Evolutionary conservation across 2,888 invertebrate genomes (phyloP).

Genomic region (Hermaeophaga mercurialis): DNA sequence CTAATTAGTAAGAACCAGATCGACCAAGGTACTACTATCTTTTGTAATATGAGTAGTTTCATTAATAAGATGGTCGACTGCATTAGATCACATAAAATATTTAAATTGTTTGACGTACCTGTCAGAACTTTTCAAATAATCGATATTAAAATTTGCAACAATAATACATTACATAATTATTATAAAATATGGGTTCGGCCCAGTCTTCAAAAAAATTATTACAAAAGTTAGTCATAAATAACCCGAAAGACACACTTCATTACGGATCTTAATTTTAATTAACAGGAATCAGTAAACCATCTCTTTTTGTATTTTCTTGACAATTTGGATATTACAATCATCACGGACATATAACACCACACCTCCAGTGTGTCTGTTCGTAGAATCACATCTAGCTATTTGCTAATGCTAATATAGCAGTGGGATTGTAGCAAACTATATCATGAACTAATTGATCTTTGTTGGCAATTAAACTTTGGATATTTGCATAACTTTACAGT

Average conservation of each 20-base stretch:
- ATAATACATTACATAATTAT: background rate
- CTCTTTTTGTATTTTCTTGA: background rate
- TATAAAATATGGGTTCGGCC: background rate
- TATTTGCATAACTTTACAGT: too few relatives aligned
- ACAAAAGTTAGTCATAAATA: background rate
- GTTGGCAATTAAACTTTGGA: background rate
- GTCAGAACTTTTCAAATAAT: slow-evolving; percentile 1
- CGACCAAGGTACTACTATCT: background rate
- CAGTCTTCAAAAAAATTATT: background rate
- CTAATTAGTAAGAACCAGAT: background rate
- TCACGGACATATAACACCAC: slow-evolving; percentile 1
- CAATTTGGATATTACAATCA: background rate
- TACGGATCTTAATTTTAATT: slow-evolving; percentile 1
- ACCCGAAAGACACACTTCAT: background rate
- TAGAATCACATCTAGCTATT: background rate
- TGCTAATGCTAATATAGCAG: background rate
- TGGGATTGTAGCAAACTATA: background rate
- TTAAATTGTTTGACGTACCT: background rate
- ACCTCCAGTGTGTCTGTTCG: background rate
- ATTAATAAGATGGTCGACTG: background rate
- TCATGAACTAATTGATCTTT: slow-evolving; percentile 2
- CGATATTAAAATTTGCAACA: background rate
- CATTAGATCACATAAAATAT: background rate
- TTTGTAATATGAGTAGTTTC: background rate
- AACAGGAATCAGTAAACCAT: slow-evolving; percentile 2